Percentiles rank a stretch among this genome's conserved stretches.
Conservation (phyloP, 2,888 invertebrate genomes). For the Caenorhabditis angaria region DNA sequence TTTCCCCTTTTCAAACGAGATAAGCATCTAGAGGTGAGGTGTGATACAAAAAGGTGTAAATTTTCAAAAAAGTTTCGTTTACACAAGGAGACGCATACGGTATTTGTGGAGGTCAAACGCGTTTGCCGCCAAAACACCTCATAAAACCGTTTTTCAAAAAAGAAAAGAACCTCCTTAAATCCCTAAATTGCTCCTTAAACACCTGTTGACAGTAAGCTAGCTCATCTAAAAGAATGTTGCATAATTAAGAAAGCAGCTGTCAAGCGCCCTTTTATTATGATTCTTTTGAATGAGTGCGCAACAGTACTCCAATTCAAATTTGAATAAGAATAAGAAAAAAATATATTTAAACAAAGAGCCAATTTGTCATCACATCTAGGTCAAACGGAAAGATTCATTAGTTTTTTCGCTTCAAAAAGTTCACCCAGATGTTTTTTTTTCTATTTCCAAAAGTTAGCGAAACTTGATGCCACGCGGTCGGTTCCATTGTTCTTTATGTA, state of each 20-base stretch:
- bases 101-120: no score
- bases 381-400: neutral
- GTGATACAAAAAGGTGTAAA: slow-evolving; percentile 3
- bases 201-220: slow-evolving; percentile 32
- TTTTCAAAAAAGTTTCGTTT: neutral
- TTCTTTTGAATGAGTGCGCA: no score
- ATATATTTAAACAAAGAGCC: neutral
- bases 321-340: neutral
- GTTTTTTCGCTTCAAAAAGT: no score
- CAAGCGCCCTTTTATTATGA: neutral
- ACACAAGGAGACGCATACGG: no score
- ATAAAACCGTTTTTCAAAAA: neutral
- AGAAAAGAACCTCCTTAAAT: neutral
- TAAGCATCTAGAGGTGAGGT: neutral
- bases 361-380: slow-evolving; percentile 1
- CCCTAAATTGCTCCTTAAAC: slow-evolving; percentile 17
- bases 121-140: no score
- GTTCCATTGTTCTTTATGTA: neutral
- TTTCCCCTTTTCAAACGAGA: neutral
- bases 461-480: no score
- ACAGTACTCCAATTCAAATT: neutral
- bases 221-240: slow-evolving; percentile 18
- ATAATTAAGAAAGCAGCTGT: slow-evolving; percentile 26
- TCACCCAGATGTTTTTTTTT: neutral
- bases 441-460: no score